Conservation (phyloP, 92 coral and sea anemone species). For the Zoanthus sansibaricus region DNA sequence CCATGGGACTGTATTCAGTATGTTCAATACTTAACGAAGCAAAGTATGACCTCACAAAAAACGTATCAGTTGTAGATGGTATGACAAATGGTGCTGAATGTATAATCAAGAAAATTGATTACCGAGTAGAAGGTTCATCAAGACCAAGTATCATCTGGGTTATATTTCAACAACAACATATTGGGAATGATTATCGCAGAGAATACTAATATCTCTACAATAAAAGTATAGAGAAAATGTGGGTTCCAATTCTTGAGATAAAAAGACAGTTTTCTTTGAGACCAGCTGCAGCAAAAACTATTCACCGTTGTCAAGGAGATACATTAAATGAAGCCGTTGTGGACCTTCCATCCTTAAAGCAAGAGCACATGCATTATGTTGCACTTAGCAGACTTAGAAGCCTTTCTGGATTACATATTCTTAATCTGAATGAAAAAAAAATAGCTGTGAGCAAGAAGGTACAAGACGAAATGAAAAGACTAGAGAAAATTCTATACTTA, state of each 20-base stretch:
- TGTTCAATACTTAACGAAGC: conserved; percentile 52
- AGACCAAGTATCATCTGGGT: conserved; percentile 83
- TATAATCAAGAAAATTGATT: conserved; percentile 62
- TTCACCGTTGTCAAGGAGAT: conserved; percentile 80
- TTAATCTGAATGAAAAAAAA: conserved; percentile 72
- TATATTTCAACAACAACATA: conserved; percentile 42
- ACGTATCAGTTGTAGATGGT: conserved; percentile 71
- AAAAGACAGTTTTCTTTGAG: conserved; percentile 75
- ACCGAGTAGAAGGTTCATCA: conserved; percentile 63
- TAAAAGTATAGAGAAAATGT: conserved; percentile 24
- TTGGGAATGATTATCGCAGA: conserved; percentile 60
- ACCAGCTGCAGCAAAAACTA: conserved; percentile 78
- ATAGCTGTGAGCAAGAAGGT: conserved; percentile 71
- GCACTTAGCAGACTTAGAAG: conserved; percentile 74
- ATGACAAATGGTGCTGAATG: conserved; percentile 83
- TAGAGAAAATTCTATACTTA: conserved; percentile 51
- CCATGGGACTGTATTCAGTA: conserved; percentile 58
- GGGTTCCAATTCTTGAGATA: conserved; percentile 74
- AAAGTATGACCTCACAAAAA: conserved; percentile 73
- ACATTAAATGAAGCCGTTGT: conserved; percentile 74
- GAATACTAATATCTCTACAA: conserved; percentile 59
- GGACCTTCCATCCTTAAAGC: conserved; percentile 67
- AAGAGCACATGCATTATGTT: conserved; percentile 77
- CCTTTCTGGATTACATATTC: conserved; percentile 63
- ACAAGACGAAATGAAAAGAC: conserved; percentile 72